These are phyloP conservation scores for Numida meleagris DNA, from an alignment of 2,113 vertebrate genomes.

Conservation along the genomic window DNA sequence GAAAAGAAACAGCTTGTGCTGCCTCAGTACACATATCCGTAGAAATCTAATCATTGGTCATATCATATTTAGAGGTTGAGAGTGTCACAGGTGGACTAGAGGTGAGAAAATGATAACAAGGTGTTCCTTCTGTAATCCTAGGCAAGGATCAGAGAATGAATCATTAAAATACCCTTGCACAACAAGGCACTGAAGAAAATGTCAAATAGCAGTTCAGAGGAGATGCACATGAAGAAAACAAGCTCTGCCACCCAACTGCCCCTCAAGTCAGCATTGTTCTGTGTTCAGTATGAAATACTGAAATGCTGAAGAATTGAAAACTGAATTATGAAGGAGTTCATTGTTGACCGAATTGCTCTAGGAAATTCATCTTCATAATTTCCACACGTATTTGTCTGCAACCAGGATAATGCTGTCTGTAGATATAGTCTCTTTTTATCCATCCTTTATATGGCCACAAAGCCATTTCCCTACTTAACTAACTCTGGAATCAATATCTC, in stretches of 20 bases:
- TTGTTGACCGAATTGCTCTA: not conserved
- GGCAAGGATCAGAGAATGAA: not conserved
- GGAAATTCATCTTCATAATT: not conserved
- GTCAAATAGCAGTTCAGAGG: not conserved
- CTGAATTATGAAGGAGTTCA: not conserved
- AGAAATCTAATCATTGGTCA: constrained; percentile 52
- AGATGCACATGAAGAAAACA: not conserved
- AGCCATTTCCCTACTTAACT: not conserved
- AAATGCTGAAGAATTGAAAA: not conserved
- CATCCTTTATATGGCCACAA: not conserved
- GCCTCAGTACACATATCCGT: not conserved
- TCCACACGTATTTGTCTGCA: not conserved
- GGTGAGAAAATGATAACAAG: constrained; percentile 19
- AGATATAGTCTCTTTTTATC: accelerated
- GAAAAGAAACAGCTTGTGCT: not conserved
- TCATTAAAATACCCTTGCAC: not conserved
- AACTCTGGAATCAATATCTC: not conserved
- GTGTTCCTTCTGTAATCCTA: not conserved
- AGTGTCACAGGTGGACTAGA: constrained; percentile 5
- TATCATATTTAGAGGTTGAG: not conserved
- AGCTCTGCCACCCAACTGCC: not conserved
- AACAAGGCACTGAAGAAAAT: not conserved
- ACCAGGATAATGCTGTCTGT: accelerated
- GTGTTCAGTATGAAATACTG: not conserved
- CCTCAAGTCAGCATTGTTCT: not conserved